Conservation (phyloP, 2,888 invertebrate genomes). For the Schrankia costaestrigalis region DNA sequence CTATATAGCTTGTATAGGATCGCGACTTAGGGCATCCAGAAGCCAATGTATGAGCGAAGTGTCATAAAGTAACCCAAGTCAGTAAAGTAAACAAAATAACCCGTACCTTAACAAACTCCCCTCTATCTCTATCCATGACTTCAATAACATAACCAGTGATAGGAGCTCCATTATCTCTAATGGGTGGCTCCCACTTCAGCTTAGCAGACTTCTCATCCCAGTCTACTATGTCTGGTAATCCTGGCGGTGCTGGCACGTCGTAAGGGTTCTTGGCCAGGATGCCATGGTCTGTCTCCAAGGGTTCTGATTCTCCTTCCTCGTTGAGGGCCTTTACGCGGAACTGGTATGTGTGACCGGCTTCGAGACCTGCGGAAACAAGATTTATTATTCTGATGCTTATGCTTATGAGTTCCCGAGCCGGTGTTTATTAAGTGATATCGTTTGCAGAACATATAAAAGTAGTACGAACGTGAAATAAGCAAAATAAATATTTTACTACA, state of each 20-base stretch:
- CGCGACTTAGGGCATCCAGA: no score
- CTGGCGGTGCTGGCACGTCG: conserved; percentile 92
- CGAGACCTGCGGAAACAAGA: conserved; percentile 83
- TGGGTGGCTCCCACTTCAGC: conserved; percentile 94
- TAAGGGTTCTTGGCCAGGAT: conserved; percentile 98
- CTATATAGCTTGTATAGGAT: no score
- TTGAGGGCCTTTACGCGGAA: conserved; percentile 98
- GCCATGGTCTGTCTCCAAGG: conserved; percentile 92
- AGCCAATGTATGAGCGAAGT: no score
- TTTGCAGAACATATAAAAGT: no score
- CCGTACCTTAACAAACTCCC: conserved; percentile 87
- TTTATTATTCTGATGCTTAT: not conserved
- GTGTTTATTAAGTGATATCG: not conserved
- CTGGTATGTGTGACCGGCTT: conserved; percentile 97
- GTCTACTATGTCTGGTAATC: conserved; percentile 94
- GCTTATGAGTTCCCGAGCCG: not conserved
- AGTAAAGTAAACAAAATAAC: not conserved
- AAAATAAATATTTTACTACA: no score
- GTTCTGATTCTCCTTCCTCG: conserved; percentile 98
- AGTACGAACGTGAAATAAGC: no score
- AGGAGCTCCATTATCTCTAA: conserved; percentile 95
- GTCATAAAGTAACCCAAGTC: no score
- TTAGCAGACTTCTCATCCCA: conserved; percentile 95
- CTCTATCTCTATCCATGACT: conserved; percentile 93
- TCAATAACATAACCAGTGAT: conserved; percentile 96